phyloP scores from a whole-genome alignment of 2,888 invertebrate genomes.

The Polymixis lichenea region DNA sequence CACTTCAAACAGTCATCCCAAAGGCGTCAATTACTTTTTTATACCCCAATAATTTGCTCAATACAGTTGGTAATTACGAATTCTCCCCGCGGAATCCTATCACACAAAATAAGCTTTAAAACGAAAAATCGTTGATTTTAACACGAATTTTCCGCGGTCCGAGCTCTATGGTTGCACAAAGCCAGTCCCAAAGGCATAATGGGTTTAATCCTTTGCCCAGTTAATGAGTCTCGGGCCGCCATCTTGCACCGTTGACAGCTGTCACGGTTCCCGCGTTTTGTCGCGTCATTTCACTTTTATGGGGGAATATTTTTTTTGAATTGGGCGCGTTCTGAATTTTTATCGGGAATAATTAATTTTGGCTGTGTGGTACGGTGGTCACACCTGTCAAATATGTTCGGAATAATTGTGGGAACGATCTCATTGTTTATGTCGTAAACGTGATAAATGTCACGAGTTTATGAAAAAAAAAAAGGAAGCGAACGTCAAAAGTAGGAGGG shows the following conservation, averaged over 20 bases:
- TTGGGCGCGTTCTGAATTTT: conserved; percentile 40
- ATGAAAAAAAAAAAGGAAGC: neutral
- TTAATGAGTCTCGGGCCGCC: conserved; percentile 70
- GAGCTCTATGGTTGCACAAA: conserved; percentile 49
- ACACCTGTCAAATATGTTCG: conserved; percentile 40
- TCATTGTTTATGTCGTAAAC: conserved; percentile 20
- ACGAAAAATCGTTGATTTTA: conserved; percentile 53
- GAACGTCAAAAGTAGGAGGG: neutral
- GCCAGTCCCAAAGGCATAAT: conserved; percentile 65
- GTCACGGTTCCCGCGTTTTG: conserved; percentile 69
- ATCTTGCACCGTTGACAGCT: conserved; percentile 71
- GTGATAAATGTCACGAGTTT: conserved; percentile 2
- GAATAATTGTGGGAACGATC: conserved; percentile 28
- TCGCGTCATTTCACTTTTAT: conserved; percentile 62
- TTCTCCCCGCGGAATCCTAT: conserved; percentile 45
- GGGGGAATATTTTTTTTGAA: conserved; percentile 29
- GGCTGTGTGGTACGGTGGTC: conserved; percentile 6
- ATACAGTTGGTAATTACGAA: conserved; percentile 54
- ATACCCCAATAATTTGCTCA: conserved; percentile 41
- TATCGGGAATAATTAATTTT: conserved; percentile 40
- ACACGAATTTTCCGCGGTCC: conserved; percentile 49
- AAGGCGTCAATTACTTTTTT: conserved; percentile 42
- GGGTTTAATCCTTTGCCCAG: conserved; percentile 67
- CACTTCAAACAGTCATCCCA: conserved; percentile 16
- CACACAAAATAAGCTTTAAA: conserved; percentile 54